These are phyloP conservation scores for Meriones psammophilus DNA, from an alignment of 2,797 vertebrate species.

Conservation along the genomic window DNA sequence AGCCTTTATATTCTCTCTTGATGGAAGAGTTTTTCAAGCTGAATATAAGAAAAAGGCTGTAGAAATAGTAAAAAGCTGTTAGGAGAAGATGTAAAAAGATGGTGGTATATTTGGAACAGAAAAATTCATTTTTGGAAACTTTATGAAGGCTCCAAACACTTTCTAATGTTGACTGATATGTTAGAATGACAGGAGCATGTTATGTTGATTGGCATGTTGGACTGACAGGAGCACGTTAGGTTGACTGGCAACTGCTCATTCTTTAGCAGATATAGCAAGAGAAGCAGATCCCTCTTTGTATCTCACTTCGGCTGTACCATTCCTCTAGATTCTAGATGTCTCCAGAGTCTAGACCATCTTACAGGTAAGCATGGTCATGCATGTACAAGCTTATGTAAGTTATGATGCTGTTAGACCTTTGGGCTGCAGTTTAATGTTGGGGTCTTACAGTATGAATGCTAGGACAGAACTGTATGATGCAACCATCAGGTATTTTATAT, in stretches of 20 bases:
- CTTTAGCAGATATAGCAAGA: slow-evolving; percentile 92
- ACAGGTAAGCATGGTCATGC: slow-evolving; percentile 97
- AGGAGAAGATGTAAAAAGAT: neutral
- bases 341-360: slow-evolving; percentile 95
- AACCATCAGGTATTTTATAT: neutral
- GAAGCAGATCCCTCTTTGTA: slow-evolving; percentile 95
- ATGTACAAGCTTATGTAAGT: slow-evolving; percentile 96
- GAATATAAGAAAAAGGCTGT: neutral
- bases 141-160: neutral
- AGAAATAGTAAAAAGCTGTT: neutral
- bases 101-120: neutral
- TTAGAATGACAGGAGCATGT: slow-evolving; percentile 88
- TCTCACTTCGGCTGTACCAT: slow-evolving; percentile 79
- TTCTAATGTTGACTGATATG: neutral
- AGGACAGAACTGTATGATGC: neutral
- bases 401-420: slow-evolving; percentile 98
- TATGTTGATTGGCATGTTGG: slow-evolving; percentile 79
- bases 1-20: neutral
- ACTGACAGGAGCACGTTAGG: slow-evolving; percentile 88
- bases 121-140: neutral
- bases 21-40: neutral
- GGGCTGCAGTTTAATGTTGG: slow-evolving; percentile 91
- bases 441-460: neutral
- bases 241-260: slow-evolving; percentile 95
- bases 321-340: slow-evolving; percentile 96